Conservation (phyloP, 2,888 invertebrate genomes). For the Nemapogon koenigi region DNA sequence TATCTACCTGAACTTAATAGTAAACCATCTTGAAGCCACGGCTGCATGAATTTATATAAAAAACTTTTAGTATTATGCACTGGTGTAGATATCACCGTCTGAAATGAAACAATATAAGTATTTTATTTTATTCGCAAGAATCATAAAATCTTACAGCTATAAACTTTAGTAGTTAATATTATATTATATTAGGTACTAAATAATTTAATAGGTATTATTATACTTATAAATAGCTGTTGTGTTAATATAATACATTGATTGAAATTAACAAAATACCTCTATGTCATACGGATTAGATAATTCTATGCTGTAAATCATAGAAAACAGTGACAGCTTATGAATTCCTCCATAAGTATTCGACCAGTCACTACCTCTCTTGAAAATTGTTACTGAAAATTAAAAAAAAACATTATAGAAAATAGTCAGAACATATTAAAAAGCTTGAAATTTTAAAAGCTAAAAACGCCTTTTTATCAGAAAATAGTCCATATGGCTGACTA, state of each 20-base stretch:
- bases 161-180: background rate
- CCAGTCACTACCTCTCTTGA: conserved; percentile 15
- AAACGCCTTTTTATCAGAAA: no score
- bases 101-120: conserved; percentile 13
- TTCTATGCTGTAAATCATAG: conserved; percentile 13
- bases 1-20: conserved; percentile 33
- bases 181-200: background rate
- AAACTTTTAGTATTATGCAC: conserved; percentile 32
- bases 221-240: conserved; percentile 10
- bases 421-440: no score
- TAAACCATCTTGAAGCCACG: conserved; percentile 47
- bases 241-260: background rate
- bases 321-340: conserved; percentile 15
- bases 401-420: background rate
- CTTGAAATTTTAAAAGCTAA: no score
- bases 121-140: conserved; percentile 4
- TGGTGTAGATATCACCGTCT: conserved; percentile 27
- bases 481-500: no score
- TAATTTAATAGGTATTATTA: conserved; percentile 7
- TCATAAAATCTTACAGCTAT: background rate
- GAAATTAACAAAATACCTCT: conserved; percentile 13
- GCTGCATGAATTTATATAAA: conserved; percentile 33
- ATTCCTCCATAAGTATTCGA: conserved; percentile 14
- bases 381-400: conserved; percentile 18
- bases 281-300: conserved; percentile 19